Base-by-base conservation (phyloP, 2,113 vertebrate genomes). In the Hucho hucho region DNA sequence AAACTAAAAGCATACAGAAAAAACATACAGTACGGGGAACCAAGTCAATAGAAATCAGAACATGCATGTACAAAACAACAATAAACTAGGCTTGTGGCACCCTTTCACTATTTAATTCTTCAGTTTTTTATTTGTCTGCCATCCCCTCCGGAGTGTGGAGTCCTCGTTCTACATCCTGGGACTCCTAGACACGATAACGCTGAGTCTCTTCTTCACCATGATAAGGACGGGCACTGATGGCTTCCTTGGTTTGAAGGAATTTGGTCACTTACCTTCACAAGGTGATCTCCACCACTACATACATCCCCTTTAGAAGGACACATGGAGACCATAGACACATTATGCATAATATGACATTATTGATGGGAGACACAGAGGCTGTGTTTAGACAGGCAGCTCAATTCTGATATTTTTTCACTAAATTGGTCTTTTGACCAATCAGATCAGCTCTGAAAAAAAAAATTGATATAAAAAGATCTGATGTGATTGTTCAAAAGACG, bases 51-150 rank as follows among this genome's bases (percentile, higher is more conserved):
- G 73, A 85, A 87, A 83, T 74, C 73, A 85, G 86, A 84, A 88
- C 89, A 89, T 92, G 90, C 90, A 86, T 26, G 43, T 87, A 90
- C 76, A 90, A 90, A 87, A 75, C 29, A 79, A 81, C 72, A 75
- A 73, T 71, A 73, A 84, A 87, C 69, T 78, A 80, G 68, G 74
- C 72, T 74, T 87, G 90, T 94, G 93, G 92, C 92, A 94, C 91
- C 87, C 80, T 87, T 92, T 89, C 53, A 82, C 76, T 81, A 53
- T 81, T 75, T 58, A 72, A 71, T 32, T 71, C 69, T 71, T 63
- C 76, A 32, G 13, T 43, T 43, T 83, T 71, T 61, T 82, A 22
- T 73, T 22, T 66, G 69, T 84, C 75, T 79, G 76, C 81, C 58
- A 12, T 78, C 22, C 47, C 6, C 72, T 43, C 75, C 11, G 20